These are phyloP conservation scores for Zosterops pallidus DNA, from an alignment of 2,113 vertebrate species.

Conservation along the genomic window DNA sequence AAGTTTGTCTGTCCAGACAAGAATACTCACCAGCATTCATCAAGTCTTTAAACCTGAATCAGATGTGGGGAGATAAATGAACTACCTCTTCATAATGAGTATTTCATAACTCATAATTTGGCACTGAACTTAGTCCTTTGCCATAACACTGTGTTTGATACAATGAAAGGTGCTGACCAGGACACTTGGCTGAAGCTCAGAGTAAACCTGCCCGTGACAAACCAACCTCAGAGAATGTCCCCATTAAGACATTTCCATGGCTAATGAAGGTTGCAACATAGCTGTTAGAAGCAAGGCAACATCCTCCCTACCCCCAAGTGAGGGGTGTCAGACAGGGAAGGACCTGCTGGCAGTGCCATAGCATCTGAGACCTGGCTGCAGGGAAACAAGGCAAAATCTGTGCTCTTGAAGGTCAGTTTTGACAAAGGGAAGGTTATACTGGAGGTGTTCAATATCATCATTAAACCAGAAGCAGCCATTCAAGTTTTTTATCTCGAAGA, in stretches of 20 bases:
- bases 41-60: neutral
- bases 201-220: neutral
- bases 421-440: neutral
- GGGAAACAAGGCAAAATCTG: neutral
- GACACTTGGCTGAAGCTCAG: neutral
- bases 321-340: neutral
- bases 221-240: neutral
- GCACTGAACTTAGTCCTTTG: neutral
- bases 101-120: neutral
- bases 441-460: neutral
- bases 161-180: neutral
- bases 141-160: neutral
- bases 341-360: neutral
- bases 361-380: neutral
- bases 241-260: neutral
- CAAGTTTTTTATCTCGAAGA: neutral
- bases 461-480: neutral
- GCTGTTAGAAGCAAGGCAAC: neutral
- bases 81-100: neutral
- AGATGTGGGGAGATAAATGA: neutral
- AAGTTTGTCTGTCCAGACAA: neutral
- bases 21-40: neutral
- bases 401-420: neutral
- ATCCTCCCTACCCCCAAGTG: neutral
- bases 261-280: neutral